A percentile compares a stretch with the other conserved stretches of the same genome.
These are phyloP conservation scores for Agrypnus murinus DNA, from an alignment of 2,888 invertebrate genomes.

Conservation along the genomic window DNA sequence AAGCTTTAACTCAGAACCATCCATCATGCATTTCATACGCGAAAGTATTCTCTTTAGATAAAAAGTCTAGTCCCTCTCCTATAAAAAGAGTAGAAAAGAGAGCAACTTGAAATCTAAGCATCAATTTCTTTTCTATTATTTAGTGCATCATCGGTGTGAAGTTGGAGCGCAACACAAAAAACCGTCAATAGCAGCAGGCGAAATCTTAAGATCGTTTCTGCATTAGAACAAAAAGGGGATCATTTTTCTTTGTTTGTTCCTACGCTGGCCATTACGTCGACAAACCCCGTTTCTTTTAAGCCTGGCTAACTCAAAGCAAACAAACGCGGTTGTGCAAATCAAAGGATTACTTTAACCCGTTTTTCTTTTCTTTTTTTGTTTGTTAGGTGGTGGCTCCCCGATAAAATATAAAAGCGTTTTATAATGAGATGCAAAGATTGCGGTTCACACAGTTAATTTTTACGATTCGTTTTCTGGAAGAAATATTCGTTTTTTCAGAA, in stretches of 20 bases:
- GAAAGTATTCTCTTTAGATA: conserved; percentile 12
- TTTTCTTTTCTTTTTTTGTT: conserved; percentile 1
- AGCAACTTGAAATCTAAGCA: conserved; percentile 14
- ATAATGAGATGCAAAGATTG: conserved; percentile 24
- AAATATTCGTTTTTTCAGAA: background rate
- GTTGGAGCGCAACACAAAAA: conserved; percentile 12
- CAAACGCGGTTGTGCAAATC: conserved; percentile 36
- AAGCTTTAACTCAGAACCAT: conserved; percentile 19
- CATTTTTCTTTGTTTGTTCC: conserved; percentile 34
- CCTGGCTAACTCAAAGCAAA: conserved; percentile 37
- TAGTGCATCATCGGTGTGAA: conserved; percentile 13
- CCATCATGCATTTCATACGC: conserved; percentile 26
- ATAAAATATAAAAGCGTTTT: conserved; percentile 27
- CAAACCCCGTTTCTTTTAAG: conserved; percentile 20
- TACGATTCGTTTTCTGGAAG: background rate
- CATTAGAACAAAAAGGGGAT: conserved; percentile 30
- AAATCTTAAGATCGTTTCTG: conserved; percentile 31
- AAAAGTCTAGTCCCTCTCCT: background rate
- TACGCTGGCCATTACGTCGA: conserved; percentile 28
- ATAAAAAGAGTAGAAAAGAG: background rate
- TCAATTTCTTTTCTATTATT: conserved; percentile 17
- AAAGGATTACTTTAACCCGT: conserved; percentile 32
- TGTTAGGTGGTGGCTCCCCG: background rate
- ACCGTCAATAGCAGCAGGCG: conserved; percentile 18
- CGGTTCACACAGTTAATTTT: conserved; percentile 16